phyloP scores from a whole-genome alignment of 2,888 invertebrate genomes.

The Cartodere bifasciata region DNA sequence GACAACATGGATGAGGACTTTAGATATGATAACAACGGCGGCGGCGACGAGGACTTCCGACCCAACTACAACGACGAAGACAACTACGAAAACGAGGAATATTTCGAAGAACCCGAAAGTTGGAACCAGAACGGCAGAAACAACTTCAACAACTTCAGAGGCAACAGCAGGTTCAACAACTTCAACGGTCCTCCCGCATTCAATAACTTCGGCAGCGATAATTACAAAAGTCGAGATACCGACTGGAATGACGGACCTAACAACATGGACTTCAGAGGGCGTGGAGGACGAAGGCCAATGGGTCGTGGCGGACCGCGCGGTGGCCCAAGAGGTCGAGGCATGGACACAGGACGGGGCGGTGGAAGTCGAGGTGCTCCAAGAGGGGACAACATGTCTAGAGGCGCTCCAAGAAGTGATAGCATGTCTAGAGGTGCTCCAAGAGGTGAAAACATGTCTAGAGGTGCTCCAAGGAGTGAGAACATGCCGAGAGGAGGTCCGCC shows the following conservation, averaged over 20 bases:
- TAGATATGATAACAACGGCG: slow-evolving; percentile 16
- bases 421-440: slow-evolving; percentile 11
- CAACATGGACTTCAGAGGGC: slow-evolving; percentile 14
- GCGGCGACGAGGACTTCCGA: slow-evolving; percentile 32
- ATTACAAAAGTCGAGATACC: too few species aligned
- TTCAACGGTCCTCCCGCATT: slow-evolving; percentile 11
- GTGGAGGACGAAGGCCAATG: slow-evolving; percentile 7
- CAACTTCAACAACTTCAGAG: slow-evolving; percentile 13
- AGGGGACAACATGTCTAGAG: background rate
- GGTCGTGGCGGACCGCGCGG: slow-evolving; percentile 3
- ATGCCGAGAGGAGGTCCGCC: slow-evolving; percentile 11
- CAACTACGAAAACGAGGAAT: slow-evolving; percentile 21
- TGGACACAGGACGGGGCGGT: background rate
- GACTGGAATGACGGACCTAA: slow-evolving; percentile 15
- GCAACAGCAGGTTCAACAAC: slow-evolving; percentile 18
- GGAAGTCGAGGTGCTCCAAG: slow-evolving; percentile 3
- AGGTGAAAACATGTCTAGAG: slow-evolving; percentile 8
- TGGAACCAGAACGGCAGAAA: slow-evolving; percentile 36
- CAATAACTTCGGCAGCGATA: slow-evolving; percentile 7
- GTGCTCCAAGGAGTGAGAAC: slow-evolving; percentile 6
- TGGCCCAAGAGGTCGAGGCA: slow-evolving; percentile 4
- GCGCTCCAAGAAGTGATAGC: slow-evolving; percentile 6
- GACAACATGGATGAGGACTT: slow-evolving; percentile 24
- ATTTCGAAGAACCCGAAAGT: slow-evolving; percentile 17
- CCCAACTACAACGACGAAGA: slow-evolving; percentile 26